Evolutionary conservation across 2,113 vertebrate species (phyloP).

Genomic region (Solenodon paradoxus): DNA sequence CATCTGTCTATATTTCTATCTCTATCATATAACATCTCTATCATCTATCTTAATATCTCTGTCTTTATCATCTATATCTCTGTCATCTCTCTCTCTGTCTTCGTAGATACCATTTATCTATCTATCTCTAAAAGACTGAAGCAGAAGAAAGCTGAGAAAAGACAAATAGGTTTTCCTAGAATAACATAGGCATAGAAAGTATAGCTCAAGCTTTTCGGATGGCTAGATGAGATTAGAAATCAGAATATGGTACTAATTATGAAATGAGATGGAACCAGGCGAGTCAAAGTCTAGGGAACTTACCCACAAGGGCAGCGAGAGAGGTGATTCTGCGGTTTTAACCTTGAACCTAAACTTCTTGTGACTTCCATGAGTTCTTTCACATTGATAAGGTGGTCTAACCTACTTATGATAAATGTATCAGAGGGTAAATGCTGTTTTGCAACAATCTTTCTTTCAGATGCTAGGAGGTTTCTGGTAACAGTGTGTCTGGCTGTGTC

Average conservation of each 20-base stretch:
- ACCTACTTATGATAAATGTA: constrained; percentile 20
- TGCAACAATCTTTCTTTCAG: constrained; percentile 5
- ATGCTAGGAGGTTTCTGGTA: background rate
- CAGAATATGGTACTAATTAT: background rate
- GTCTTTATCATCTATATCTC: too few relatives aligned
- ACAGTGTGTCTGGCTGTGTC: background rate
- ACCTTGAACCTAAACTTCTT: constrained; percentile 30
- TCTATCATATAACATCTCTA: too few relatives aligned
- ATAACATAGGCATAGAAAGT: background rate
- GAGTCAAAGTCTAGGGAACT: background rate
- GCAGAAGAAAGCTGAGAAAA: background rate
- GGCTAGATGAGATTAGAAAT: background rate
- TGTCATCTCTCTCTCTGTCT: too few relatives aligned
- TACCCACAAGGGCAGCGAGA: background rate
- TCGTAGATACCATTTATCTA: too few relatives aligned
- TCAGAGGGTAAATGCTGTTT: background rate
- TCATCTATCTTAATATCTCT: too few relatives aligned
- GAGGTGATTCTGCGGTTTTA: background rate
- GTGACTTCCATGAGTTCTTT: background rate
- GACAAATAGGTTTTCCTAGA: background rate
- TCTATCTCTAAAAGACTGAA: background rate
- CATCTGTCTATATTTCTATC: too few relatives aligned
- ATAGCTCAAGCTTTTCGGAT: background rate
- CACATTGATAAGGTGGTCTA: background rate
- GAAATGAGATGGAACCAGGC: background rate